These are phyloP conservation scores for Sycobia sp. DNA, from an alignment of 1,140 invertebrate genomes.

Conservation along the genomic window DNA sequence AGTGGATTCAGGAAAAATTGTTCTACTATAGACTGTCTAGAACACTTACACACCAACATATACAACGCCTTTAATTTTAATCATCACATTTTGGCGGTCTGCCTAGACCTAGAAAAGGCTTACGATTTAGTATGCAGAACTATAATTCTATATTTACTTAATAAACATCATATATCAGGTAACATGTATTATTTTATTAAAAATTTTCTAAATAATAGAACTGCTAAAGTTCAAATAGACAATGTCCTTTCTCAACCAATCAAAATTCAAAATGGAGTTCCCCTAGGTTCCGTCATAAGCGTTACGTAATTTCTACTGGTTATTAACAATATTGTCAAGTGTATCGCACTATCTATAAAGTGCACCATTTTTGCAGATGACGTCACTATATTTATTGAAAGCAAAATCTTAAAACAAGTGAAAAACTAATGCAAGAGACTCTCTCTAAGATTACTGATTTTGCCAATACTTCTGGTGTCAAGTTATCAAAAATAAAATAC, in stretches of 20 bases:
- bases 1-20: constrained; percentile 33
- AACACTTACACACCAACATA: constrained; percentile 32
- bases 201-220: constrained; percentile 31
- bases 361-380: not conserved
- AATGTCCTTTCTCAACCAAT: not conserved
- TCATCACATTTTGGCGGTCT: constrained; percentile 31
- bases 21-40: constrained; percentile 34
- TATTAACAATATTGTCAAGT: not conserved
- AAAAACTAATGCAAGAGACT: not conserved
- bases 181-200: constrained; percentile 22
- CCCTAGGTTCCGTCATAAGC: not conserved
- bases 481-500: not conserved
- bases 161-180: constrained; percentile 24
- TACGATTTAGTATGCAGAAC: constrained; percentile 35
- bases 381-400: not conserved
- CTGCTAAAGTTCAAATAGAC: not conserved
- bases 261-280: not conserved
- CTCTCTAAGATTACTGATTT: not conserved
- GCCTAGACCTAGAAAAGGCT: constrained; percentile 42
- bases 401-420: constrained; percentile 5
- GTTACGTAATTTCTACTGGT: not conserved
- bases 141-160: constrained; percentile 12
- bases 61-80: constrained; percentile 34
- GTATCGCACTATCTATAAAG: not conserved
- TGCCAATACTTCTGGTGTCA: not conserved